Evolutionary conservation across 2,888 invertebrate species (phyloP), one percentile per base, ranked within the genome.

Genomic region (Psylliodes chrysocephalus): DNA sequence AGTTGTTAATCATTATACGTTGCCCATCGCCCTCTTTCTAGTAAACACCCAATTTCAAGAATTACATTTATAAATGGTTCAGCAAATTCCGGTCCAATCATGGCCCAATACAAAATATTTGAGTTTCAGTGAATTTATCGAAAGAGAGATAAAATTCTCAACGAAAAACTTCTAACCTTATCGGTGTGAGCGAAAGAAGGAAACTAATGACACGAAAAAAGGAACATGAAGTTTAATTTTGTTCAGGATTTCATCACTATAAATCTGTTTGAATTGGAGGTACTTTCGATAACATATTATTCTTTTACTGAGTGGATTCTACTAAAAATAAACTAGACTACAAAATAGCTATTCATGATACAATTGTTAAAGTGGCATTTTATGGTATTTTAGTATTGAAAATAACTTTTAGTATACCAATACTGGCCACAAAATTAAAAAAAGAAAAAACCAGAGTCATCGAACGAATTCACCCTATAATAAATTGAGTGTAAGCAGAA

Each of bases 171-270:
- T 60, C 54, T 61, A 71, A 63, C 70, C 68, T 62, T 67, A 67
- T 68, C 70, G 68, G 71, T 69, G 71, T 63, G 69, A 71, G 67
- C 65, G 70, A 70, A 70, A 68, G 69, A 65, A 66, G 62, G 60
- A 70, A 71, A 70, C 71, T 71, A 71, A 71, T 71, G 71, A 66
- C 64, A 62, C 70, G 68, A 73, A 73, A 77, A 77, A 77, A 75
- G 76, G 73, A 75, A 69, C 74, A 72, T 73, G 73, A 77, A 79
- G 77, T 81, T 80, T 80, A 81, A 81, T 81, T 79, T 80, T 78
- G 78, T 76, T 77, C 76, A 75, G 77, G 78, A 79, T 80, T 81
- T 81, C 79, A 79, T 80, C 79, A 79, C 78, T 75, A 80, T 81
- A 80, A 81, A 81, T 81, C 79, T 78, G 74, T 75, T 77, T 77